A percentile compares a stretch with the other conserved stretches of the same genome.
These are phyloP conservation scores for Trogon melanurus DNA, from an alignment of 2,113 vertebrate genomes.

Conservation along the genomic window DNA sequence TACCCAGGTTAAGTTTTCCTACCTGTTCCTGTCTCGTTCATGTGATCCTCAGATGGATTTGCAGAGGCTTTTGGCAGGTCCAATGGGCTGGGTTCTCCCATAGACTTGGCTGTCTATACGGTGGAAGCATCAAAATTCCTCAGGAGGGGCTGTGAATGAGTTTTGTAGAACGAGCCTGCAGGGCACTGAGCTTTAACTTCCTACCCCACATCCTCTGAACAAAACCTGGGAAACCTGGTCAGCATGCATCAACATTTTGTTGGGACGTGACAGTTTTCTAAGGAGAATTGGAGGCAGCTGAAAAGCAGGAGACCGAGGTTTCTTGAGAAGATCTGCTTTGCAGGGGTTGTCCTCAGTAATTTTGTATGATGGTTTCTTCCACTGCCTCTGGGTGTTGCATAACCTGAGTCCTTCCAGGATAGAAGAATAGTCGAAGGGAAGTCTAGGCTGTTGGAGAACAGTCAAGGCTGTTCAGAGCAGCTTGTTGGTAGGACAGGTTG, in stretches of 20 bases:
- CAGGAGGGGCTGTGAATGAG: neutral
- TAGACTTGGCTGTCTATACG: neutral
- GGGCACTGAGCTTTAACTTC: neutral
- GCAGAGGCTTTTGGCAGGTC: neutral
- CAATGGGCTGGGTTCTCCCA: neutral
- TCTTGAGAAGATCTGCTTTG: neutral
- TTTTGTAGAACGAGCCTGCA: neutral
- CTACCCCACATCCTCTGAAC: fast-evolving
- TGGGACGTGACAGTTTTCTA: neutral
- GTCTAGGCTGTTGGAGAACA: neutral
- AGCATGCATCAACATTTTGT: fast-evolving
- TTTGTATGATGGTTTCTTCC: neutral
- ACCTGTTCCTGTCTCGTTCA: fast-evolving
- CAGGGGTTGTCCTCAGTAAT: neutral
- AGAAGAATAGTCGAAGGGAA: neutral
- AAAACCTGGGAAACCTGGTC: neutral
- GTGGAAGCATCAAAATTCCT: neutral
- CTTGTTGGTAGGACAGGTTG: neutral
- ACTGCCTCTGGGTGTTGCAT: neutral
- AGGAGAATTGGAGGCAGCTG: neutral
- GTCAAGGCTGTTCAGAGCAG: neutral
- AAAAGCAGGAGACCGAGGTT: neutral
- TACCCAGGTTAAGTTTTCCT: neutral
- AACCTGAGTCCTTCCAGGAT: neutral
- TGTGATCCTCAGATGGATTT: neutral